These are phyloP conservation scores for Drosophila leonis DNA, from an alignment of 2,888 invertebrate species.

Conservation along the genomic window DNA sequence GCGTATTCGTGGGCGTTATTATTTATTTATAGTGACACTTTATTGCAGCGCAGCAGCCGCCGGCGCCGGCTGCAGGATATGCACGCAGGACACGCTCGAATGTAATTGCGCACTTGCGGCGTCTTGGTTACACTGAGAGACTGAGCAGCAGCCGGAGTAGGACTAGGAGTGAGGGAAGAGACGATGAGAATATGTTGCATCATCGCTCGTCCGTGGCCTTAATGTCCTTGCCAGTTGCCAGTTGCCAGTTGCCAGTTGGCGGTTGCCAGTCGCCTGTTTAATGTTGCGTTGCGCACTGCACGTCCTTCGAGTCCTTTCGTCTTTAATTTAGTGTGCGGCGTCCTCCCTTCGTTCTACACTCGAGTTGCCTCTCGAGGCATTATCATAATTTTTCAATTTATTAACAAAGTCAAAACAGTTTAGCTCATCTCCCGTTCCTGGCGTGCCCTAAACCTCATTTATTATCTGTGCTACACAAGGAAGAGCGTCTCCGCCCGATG, in stretches of 20 bases:
- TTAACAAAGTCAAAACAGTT: conserved; percentile 82
- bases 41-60: conserved; percentile 67
- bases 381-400: conserved; percentile 82
- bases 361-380: conserved; percentile 48
- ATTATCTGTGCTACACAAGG: conserved; percentile 65
- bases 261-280: conserved; percentile 74
- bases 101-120: conserved; percentile 81
- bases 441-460: conserved; percentile 62
- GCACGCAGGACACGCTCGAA: conserved; percentile 70
- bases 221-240: conserved; percentile 68
- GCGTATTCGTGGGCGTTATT: conserved; percentile 75
- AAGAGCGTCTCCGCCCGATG: conserved; percentile 27
- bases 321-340: conserved; percentile 73
- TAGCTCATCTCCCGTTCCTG: conserved; percentile 48
- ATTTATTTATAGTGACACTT: conserved; percentile 81
- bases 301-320: conserved; percentile 65
- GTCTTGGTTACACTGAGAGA: conserved; percentile 51
- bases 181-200: conserved; percentile 73
- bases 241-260: conserved; percentile 64
- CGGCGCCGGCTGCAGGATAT: conserved; percentile 70
- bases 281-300: conserved; percentile 80
- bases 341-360: conserved; percentile 13
- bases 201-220: conserved; percentile 76
- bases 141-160: neutral
- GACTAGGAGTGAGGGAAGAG: conserved; percentile 1